phyloP scores from a whole-genome alignment of 2,797 vertebrate genomes.

The Merluccius polli region DNA sequence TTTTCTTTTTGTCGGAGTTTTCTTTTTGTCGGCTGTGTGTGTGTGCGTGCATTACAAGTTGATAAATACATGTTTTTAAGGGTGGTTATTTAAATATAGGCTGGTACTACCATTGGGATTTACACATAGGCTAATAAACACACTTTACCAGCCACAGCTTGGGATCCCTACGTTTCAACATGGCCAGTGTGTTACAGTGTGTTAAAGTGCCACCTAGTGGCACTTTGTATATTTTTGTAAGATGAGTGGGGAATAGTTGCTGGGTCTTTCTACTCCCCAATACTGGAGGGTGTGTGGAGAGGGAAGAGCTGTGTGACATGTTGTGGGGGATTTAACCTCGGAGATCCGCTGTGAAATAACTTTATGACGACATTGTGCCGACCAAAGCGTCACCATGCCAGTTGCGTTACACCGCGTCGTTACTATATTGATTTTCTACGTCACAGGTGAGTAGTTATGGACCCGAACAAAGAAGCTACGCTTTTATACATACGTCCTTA shows the following conservation, averaged over 20 bases:
- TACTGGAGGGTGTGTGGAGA: background rate
- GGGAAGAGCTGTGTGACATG: background rate
- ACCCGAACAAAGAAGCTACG: constrained; percentile 36
- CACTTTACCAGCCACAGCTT: background rate
- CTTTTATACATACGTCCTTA: background rate
- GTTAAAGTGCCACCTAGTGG: constrained; percentile 47
- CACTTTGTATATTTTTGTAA: background rate
- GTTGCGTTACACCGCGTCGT: constrained; percentile 30
- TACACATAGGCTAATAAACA: background rate
- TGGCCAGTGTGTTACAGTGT: background rate
- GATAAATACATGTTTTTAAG: background rate
- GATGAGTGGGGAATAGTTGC: background rate
- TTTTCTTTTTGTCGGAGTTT: no score
- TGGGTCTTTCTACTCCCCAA: background rate
- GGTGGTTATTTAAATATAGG: background rate
- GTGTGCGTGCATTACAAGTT: background rate
- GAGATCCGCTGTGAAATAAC: background rate
- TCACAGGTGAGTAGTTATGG: constrained; percentile 49
- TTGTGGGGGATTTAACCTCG: background rate
- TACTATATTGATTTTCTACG: constrained; percentile 46
- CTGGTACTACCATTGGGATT: background rate
- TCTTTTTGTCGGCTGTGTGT: no score
- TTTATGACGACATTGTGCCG: background rate
- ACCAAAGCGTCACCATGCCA: constrained; percentile 36
- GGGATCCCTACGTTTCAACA: background rate